Base-by-base conservation (phyloP, 2,113 vertebrate species). In the Spheniscus mendiculus region DNA sequence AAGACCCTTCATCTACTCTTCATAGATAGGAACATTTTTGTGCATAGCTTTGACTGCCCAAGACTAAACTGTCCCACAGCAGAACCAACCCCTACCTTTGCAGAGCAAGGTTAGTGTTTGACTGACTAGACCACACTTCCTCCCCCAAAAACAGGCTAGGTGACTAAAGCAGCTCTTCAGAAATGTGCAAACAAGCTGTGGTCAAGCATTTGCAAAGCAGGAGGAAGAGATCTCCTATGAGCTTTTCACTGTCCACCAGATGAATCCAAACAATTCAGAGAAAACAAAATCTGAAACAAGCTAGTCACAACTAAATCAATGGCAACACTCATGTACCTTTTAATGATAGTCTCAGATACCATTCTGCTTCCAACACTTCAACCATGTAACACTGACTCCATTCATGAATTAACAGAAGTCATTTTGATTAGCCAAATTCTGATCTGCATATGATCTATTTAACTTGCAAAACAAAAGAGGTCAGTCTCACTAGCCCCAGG, bases 101-200 rank as follows among this genome's bases (percentile, higher is more conserved):
- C 73, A 87, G 50, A n/a, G 38, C 15, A 59, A 19, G 18, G 6
- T 23, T 4, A 8, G 44, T 3, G 4, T n/a, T 16, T 40, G 22
- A 38, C 38, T 40, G 66, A 15, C 53, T 14, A 83, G n/a, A 65
- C 27, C 63, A 2, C 5, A 2, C 19, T 62, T 83, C 58, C 76
- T 78, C 15, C 67, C 61, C 36, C 42, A 5, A 47, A 73, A 9
- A 21, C 59, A 30, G 81, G 27, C 29, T 8, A 59, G 45, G 47
- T 58, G 76, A 81, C 85, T 83, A 77, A 50, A 58, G 82, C 63
- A 83, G 69, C 69, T 52, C 91, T 52, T 50, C 67, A 69, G 52
- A 90, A 71, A 38, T 0, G 1, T 18, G 36, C 77, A 81, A 63
- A 47, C 25, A 36, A 88, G 53, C 71, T 73, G 74, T 10, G 78